Base-by-base conservation (phyloP, 30 jellyfish, hydroid and myxozoan genomes). In the Catostylus mosaicus region DNA sequence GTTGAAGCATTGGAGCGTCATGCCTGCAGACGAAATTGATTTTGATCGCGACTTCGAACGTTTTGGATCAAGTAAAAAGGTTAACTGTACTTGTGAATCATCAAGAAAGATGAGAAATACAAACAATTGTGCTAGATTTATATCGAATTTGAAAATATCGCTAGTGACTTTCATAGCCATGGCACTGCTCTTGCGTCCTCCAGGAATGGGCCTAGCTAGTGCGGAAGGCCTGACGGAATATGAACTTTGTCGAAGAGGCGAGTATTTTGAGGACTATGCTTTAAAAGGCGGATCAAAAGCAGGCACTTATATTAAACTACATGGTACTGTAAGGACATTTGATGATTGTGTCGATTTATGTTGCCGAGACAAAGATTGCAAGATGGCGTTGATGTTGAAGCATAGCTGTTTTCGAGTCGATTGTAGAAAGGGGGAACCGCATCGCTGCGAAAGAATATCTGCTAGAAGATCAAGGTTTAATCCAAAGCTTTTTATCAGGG, bases 241-340 rank as follows among this genome's bases (percentile, higher is more conserved):
- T 14, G 87, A 83, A 34, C 70, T 83, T 56, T 83, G 93, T 54
- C 30, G 50, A 57, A 82, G 86, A 33, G 98, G 98, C 8, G 96
- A 85, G 78, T 85, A 85, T 48, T 75, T 71, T n/a, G 88, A 82
- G 69, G 98, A 96, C 50, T 92, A 69, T 67, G 94, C 96, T 5
- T 52, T 92, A 22, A 75, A 77, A 36, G 98, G 98, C 12, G 98
- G 97, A 50, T 40, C 85, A 33, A 92, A 73, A 72, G 98, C 98
- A 16, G 98, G 98, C 29, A 75, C 70, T 30, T 92, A 86, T 75
- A 78, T 40, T 24, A 92, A 77, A 33, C 82, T 92, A 30, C 63
- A 50, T 27, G 98, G 98, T 36, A 1, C 60, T 43, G 98, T 75
- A 61, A 79, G 78, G 29, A 27, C 80, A 5, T 86, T 92, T 56